Conservation (phyloP, 2,888 invertebrate species). For the Clepsis dumicolana region DNA sequence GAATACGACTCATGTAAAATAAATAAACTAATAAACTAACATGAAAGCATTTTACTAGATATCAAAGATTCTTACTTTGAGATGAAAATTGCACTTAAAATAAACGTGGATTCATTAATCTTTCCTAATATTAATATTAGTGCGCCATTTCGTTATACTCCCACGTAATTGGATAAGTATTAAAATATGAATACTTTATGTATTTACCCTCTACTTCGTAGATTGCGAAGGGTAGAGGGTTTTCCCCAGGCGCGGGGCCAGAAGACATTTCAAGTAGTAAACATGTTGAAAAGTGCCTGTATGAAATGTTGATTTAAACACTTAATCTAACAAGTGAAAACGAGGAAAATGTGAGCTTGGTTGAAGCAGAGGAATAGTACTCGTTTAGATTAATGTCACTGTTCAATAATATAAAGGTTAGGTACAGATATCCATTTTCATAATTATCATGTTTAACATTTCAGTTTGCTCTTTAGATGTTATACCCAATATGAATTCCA, state of each 20-base stretch:
- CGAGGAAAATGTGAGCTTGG: neutral
- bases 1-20: neutral
- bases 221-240: constrained; percentile 28
- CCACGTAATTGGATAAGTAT: constrained; percentile 10
- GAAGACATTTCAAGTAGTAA: constrained; percentile 5
- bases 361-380: no score
- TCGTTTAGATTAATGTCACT: neutral
- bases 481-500: no score
- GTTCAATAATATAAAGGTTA: no score
- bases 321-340: neutral
- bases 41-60: neutral
- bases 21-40: neutral
- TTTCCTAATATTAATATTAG: neutral
- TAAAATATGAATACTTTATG: constrained; percentile 30
- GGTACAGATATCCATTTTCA: no score
- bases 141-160: neutral
- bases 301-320: constrained; percentile 3
- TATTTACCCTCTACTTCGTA: constrained; percentile 22
- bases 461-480: no score
- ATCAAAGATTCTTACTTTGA: neutral
- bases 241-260: constrained; percentile 7
- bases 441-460: no score
- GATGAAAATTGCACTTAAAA: neutral
- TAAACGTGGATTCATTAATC: neutral
- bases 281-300: constrained; percentile 1